A percentile compares a stretch with the other conserved stretches of the same genome.
These are phyloP conservation scores for Lagopus leucura DNA, from an alignment of 2,113 vertebrate species.

Conservation along the genomic window DNA sequence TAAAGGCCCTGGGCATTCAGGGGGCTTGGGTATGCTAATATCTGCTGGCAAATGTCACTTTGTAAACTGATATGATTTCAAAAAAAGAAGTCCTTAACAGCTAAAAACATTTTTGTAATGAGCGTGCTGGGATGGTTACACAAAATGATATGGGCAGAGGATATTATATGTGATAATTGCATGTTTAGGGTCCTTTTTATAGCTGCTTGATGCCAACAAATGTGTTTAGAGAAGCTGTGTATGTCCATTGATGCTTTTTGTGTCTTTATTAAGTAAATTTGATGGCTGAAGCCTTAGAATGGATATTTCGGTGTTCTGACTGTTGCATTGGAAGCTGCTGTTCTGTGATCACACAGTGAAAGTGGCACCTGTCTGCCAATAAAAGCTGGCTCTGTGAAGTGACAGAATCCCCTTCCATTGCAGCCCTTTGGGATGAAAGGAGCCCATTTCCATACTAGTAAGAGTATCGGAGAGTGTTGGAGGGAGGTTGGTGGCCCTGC, in stretches of 20 bases:
- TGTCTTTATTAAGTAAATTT: neutral
- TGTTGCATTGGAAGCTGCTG: slow-evolving; percentile 1
- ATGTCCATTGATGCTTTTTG: neutral
- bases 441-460: neutral
- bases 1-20: slow-evolving; percentile 15
- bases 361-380: neutral
- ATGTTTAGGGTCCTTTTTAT: slow-evolving; percentile 19
- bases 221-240: neutral
- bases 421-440: neutral
- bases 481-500: too few relatives aligned
- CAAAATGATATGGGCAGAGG: neutral
- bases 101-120: slow-evolving; percentile 35
- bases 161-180: slow-evolving; percentile 24
- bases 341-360: neutral
- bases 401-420: neutral
- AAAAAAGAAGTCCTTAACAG: slow-evolving; percentile 4
- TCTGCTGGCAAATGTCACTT: slow-evolving; percentile 4
- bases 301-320: slow-evolving; percentile 12
- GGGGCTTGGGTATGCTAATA: neutral
- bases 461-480: too few relatives aligned
- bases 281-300: neutral
- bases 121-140: neutral
- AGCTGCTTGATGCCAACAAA: neutral
- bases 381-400: neutral
- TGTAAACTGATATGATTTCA: neutral